Conservation (phyloP, 2,797 vertebrate genomes). For the Pipistrellus pygmaeus region DNA sequence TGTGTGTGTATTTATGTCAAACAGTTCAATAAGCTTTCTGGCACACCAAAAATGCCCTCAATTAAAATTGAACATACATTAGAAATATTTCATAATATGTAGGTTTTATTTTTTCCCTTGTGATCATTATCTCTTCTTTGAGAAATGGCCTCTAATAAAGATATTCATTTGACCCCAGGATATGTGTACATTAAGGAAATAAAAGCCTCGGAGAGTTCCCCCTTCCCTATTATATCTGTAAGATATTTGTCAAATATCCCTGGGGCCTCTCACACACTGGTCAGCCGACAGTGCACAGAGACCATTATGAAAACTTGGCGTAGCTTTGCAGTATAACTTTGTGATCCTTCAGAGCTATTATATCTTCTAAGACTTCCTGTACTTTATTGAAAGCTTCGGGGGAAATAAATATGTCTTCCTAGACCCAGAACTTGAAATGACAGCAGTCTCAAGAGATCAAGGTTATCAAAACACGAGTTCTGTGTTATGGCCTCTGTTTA, state of each 20-base stretch:
- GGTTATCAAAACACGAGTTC: constrained; percentile 65
- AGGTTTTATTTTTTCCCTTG: constrained; percentile 74
- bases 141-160: constrained; percentile 74
- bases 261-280: constrained; percentile 34
- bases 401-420: constrained; percentile 68
- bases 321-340: constrained; percentile 47
- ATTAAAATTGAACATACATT: constrained; percentile 77
- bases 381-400: constrained; percentile 63
- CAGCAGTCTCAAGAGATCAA: constrained; percentile 67
- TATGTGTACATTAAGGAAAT: constrained; percentile 73
- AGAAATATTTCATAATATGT: constrained; percentile 58
- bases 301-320: constrained; percentile 37
- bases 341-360: constrained; percentile 54
- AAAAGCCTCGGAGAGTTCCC: constrained; percentile 50
- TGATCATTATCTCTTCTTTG: constrained; percentile 76
- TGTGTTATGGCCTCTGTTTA: constrained; percentile 66
- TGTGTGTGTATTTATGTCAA: constrained; percentile 48
- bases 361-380: constrained; percentile 68
- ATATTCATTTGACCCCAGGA: constrained; percentile 72
- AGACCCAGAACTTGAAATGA: constrained; percentile 57
- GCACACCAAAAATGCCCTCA: constrained; percentile 62
- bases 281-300: constrained; percentile 51
- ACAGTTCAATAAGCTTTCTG: constrained; percentile 59
- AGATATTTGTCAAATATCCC: constrained; percentile 71
- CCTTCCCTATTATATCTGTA: constrained; percentile 67